A percentile compares a stretch with the other conserved stretches of the same genome.
Conservation (phyloP, 2,888 invertebrate genomes). For the Calliphora vomitoria region DNA sequence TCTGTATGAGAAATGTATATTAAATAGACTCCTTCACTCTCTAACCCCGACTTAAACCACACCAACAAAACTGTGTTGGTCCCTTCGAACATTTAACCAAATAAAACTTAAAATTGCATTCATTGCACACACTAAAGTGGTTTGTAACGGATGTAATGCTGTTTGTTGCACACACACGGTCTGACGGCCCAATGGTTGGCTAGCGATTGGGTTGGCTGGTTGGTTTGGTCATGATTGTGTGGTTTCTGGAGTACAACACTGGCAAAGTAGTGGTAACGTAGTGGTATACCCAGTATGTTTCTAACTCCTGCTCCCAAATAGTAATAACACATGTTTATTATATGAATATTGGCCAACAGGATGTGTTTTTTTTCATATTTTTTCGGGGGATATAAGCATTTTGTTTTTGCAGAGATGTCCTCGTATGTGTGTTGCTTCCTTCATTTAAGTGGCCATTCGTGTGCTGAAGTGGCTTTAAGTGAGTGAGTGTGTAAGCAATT, state of each 20-base stretch:
- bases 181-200: conserved; percentile 28
- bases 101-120: conserved; percentile 65
- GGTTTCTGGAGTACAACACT: conserved; percentile 41
- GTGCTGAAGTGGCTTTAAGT: conserved; percentile 40
- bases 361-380: background rate
- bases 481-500: background rate
- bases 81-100: conserved; percentile 48
- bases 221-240: conserved; percentile 60
- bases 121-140: conserved; percentile 67
- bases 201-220: conserved; percentile 21
- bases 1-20: conserved; percentile 28
- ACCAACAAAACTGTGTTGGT: conserved; percentile 40
- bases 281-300: conserved; percentile 2
- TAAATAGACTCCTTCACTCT: background rate
- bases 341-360: conserved; percentile 49
- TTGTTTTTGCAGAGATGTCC: conserved; percentile 7
- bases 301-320: conserved; percentile 22
- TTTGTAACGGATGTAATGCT: conserved; percentile 68
- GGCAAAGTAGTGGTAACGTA: conserved; percentile 7
- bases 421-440: conserved; percentile 12
- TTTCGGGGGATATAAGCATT: background rate
- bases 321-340: conserved; percentile 61
- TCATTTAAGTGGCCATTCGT: conserved; percentile 60
- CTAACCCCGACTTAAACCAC: background rate
- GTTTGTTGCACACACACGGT: conserved; percentile 50